Evolutionary conservation across 2,888 invertebrate genomes (phyloP), one percentile per base, ranked within the genome.

Genomic region (Willowsia nigromaculata): DNA sequence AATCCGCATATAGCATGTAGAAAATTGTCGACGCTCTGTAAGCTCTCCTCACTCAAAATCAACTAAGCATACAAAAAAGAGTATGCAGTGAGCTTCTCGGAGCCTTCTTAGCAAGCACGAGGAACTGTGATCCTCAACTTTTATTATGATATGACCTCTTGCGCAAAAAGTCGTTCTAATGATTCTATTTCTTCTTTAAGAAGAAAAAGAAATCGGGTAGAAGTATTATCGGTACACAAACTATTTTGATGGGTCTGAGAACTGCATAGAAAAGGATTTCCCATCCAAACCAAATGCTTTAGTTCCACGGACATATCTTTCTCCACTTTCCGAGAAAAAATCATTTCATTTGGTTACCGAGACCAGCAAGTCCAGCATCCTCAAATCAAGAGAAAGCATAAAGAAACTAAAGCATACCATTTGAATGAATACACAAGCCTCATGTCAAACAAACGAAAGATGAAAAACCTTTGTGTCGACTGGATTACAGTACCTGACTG

Each of bases 1-100:
- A 87, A 81, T 87, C 82, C 74, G 50, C n/a, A n/a, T 40, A 43
- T 27, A 30, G 37, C 62, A 56, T 33, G 22, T 18, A 7, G 53
- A 11, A 53, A 53, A 53, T 13, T 43, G 53, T n/a, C 7, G 22
- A 53, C 7, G 13, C 37, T 37, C 9, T 11, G 37, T 37, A 5
- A 37, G 18, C 76, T 50, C 6, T 25, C 47, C 43, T 15, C 25
- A 18, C 25, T 18, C 43, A 43, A 9, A 43, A 43, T 1, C 53
- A 4, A 27, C 4, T 15, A 59, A 4, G 27, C 13, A 27, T n/a
- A 15, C 50, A 53, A 7, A n/a, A 1, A 53, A 53, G 5, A 53
- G 53, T 53, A 18, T n/a, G n/a, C n/a, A n/a, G n/a, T n/a, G 53
- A 53, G 1, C 1, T 43, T 6, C 43, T 43, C 5, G 13, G 43